Conservation (phyloP, 2,113 vertebrate species). For the Rana temporaria region DNA sequence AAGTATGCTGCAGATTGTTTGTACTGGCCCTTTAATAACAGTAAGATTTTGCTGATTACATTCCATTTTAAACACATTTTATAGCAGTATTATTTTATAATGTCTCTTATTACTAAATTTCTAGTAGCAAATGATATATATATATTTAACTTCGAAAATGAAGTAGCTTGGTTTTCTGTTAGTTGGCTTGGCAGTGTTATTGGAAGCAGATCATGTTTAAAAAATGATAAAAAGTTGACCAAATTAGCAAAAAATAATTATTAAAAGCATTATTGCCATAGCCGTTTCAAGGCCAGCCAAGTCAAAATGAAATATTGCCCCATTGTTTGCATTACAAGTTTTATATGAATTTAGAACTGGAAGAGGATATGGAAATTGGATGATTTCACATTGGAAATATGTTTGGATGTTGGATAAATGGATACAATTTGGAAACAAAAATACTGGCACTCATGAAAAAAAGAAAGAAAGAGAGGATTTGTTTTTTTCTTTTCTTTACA, state of each 20-base stretch:
- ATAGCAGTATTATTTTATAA: no score
- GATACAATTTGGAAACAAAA: conserved; percentile 43
- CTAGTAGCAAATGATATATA: no score
- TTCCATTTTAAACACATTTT: no score
- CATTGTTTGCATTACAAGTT: conserved; percentile 51
- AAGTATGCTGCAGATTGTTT: no score
- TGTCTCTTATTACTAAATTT: no score
- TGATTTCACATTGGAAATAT: conserved; percentile 58
- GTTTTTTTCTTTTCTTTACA: conserved; percentile 12
- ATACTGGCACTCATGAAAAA: conserved; percentile 44
- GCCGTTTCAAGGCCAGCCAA: not conserved
- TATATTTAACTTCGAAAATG: conserved; percentile 11
- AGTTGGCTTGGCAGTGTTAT: not conserved
- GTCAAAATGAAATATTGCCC: conserved; percentile 49
- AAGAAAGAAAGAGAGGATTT: conserved; percentile 29
- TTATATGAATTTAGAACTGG: conserved; percentile 53
- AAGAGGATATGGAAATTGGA: conserved; percentile 52
- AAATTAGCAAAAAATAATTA: conserved; percentile 45
- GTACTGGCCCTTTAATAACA: no score
- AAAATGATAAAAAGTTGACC: conserved; percentile 11
- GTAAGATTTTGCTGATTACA: no score
- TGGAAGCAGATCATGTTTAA: conserved; percentile 14
- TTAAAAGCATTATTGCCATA: conserved; percentile 1
- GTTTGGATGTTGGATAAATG: conserved; percentile 51
- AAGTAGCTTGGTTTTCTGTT: not conserved